phyloP scores from a whole-genome alignment of 2,888 invertebrate species.

The Eretmocerus hayati region DNA sequence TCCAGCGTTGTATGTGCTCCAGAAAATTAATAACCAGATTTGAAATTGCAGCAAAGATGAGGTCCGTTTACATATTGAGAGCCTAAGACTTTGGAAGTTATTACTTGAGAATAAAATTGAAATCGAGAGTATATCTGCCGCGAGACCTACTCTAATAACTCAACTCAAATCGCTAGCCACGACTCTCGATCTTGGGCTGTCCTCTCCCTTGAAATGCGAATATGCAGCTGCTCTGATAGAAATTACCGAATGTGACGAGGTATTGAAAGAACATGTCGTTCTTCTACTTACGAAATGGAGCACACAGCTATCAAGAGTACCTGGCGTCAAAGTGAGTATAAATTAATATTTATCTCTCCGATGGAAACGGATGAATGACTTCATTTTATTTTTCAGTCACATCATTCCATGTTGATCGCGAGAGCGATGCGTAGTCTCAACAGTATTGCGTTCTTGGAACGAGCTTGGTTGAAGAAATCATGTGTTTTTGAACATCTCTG shows the following conservation, averaged over 20 bases:
- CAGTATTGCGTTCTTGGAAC: slow-evolving; percentile 27
- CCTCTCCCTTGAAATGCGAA: slow-evolving; percentile 38
- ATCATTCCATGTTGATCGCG: slow-evolving; percentile 34
- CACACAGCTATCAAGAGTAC: slow-evolving; percentile 28
- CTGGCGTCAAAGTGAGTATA: slow-evolving; percentile 11
- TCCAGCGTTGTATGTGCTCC: background rate
- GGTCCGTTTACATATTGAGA: slow-evolving; percentile 36
- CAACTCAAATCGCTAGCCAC: slow-evolving; percentile 36
- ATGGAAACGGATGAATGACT: background rate
- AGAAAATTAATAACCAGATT: background rate
- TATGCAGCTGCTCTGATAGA: slow-evolving; percentile 38
- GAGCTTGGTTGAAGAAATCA: slow-evolving; percentile 27
- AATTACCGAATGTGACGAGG: slow-evolving; percentile 29
- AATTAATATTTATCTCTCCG: background rate
- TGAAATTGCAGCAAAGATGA: slow-evolving; percentile 25
- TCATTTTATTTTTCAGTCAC: slow-evolving; percentile 31
- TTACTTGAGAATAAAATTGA: slow-evolving; percentile 32
- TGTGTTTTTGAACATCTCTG: slow-evolving; percentile 32
- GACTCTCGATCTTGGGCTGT: slow-evolving; percentile 33
- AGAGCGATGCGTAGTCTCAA: slow-evolving; percentile 30
- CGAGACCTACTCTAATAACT: slow-evolving; percentile 31
- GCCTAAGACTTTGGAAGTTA: slow-evolving; percentile 39
- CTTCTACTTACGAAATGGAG: slow-evolving; percentile 39
- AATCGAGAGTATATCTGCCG: slow-evolving; percentile 34
- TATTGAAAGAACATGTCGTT: slow-evolving; percentile 29